Conservation (phyloP, 2,888 invertebrate genomes). For the Aethes cnicana region DNA sequence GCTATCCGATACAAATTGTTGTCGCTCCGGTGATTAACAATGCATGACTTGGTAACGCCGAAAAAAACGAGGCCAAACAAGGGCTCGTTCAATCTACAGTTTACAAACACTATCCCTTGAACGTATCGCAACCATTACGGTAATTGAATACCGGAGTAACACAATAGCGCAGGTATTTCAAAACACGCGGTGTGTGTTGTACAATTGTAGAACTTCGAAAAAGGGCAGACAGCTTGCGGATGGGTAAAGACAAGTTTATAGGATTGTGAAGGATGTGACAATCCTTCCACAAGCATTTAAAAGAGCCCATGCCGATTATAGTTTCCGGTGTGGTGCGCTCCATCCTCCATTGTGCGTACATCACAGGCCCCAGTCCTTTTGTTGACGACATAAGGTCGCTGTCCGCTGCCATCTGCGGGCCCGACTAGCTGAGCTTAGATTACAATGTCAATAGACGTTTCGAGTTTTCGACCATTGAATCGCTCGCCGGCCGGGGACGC, state of each 20-base stretch:
- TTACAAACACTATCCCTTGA: constrained; percentile 44
- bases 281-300: constrained; percentile 45
- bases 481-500: constrained; percentile 45
- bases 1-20: constrained; percentile 74
- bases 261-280: constrained; percentile 49
- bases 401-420: constrained; percentile 63
- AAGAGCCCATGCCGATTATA: constrained; percentile 65
- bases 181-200: constrained; percentile 48
- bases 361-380: too few relatives aligned
- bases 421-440: constrained; percentile 53
- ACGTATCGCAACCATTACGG: constrained; percentile 40
- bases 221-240: constrained; percentile 18
- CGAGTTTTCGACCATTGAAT: constrained; percentile 56
- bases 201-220: constrained; percentile 38
- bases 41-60: constrained; percentile 43
- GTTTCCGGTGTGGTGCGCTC: constrained; percentile 75
- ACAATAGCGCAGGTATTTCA: constrained; percentile 41
- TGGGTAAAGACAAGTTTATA: constrained; percentile 47
- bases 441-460: constrained; percentile 68
- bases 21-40: constrained; percentile 66
- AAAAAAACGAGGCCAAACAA: constrained; percentile 30
- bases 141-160: constrained; percentile 48
- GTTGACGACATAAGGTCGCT: constrained; percentile 56
- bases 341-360: constrained; percentile 62
- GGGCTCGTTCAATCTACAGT: constrained; percentile 41